Evolutionary conservation across 30 jellyfish, hydroid and myxozoan genomes (phyloP).

Genomic region (Aurelia aurita): DNA sequence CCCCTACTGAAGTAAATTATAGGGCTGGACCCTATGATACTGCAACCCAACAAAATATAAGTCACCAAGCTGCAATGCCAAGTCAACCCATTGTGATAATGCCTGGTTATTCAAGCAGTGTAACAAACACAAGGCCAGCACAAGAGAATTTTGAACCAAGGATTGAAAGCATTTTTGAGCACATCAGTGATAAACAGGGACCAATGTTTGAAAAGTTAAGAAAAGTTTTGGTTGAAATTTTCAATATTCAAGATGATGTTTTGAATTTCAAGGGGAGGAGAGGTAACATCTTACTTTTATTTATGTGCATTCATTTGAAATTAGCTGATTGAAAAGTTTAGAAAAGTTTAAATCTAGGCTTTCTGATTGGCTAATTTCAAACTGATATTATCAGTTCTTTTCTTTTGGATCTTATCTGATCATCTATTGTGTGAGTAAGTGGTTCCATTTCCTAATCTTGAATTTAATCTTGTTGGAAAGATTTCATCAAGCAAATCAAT

Average conservation of each 20-base stretch:
- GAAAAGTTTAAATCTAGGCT: no score
- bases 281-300: conserved; percentile 7
- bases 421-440: no score
- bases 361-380: no score
- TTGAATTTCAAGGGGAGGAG: conserved; percentile 45
- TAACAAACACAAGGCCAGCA: conserved; percentile 3
- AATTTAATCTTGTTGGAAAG: no score
- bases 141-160: conserved; percentile 47
- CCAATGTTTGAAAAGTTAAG: conserved; percentile 38
- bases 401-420: no score
- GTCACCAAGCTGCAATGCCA: neutral
- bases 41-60: neutral
- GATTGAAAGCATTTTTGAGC: conserved; percentile 34
- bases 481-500: no score
- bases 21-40: conserved; percentile 1
- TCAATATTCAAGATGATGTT: conserved; percentile 41
- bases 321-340: no score
- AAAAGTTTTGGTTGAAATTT: conserved; percentile 20
- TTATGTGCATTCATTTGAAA: neutral
- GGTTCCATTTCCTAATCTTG: no score
- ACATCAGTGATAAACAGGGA: conserved; percentile 31
- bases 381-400: no score
- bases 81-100: conserved; percentile 83
- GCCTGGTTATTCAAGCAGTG: conserved; percentile 72
- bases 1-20: no score